Evolutionary conservation across 2,888 invertebrate species (phyloP), one percentile per base, ranked within the genome.

Genomic region (Pandemis cinnamomeana): DNA sequence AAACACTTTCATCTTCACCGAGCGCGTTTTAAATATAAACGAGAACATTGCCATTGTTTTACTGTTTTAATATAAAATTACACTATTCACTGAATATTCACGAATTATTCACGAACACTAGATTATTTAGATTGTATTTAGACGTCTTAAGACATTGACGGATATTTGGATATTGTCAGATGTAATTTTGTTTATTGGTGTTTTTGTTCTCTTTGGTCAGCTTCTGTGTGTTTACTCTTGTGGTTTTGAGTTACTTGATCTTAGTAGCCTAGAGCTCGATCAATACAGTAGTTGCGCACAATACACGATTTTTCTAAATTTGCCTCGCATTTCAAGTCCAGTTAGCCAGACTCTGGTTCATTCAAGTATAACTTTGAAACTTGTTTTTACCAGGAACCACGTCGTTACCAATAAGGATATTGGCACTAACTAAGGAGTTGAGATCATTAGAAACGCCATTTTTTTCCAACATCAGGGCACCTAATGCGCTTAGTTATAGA

Each of bases 401-500:
- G 27, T 36, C 27, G 27, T 36, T 36, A 36, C 27, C 27, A 36
- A 36, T 36, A 2, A 36, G 27, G 2, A 4, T 36, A 36, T 36
- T 36, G 27, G 27, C 27, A 36, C 4, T 36, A 36, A 36, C 27
- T 36, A 36, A 4, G 27, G 27, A n/a, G 51, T n/a, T 8, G 53
- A 44, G 44, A 20, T 55, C 53, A 20, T 15, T 55, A n/a, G 27
- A 55, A 58, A 58, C 1, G 27, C 11, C 10, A 15, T 15, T 53
- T 8, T 53, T 8, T 10, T 10, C 10, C 8, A 4, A 58, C 27
- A 58, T 5, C 58, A 27, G 7, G 64, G 60, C 66, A 66, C 58
- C 36, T 41, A 58, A 71, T 66, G 7, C 8, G 55, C 71, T 71
- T 71, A 71, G 66, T 15, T 66, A 48, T 36, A 71, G 71, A 71